Conservation (phyloP, 2,113 vertebrate genomes). For the Neopipo cinnamomea region DNA sequence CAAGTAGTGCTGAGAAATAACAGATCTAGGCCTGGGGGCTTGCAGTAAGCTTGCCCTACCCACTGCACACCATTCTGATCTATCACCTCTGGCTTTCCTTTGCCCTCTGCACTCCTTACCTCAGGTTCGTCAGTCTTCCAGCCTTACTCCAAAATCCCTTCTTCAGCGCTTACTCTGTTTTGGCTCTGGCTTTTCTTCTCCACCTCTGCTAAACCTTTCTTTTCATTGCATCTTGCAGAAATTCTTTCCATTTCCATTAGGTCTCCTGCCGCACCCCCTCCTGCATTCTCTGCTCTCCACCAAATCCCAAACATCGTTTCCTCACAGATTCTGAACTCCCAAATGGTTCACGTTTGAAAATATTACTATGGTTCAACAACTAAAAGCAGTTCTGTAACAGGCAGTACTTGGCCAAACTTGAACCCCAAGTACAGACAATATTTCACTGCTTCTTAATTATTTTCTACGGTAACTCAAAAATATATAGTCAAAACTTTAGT, state of each 20-base stretch:
- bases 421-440: background rate
- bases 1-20: background rate
- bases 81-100: background rate
- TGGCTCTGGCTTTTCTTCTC: background rate
- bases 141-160: background rate
- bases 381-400: background rate
- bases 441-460: background rate
- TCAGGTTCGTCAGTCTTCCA: background rate
- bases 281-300: background rate
- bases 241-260: background rate
- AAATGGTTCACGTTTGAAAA: background rate
- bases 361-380: background rate
- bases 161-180: background rate
- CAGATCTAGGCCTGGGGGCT: background rate
- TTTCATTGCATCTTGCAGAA: background rate
- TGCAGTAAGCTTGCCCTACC: background rate
- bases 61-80: accelerated
- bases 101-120: background rate
- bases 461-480: background rate
- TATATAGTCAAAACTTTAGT: background rate
- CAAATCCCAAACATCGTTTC: background rate
- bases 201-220: background rate
- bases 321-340: background rate
- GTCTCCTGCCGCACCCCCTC: background rate
- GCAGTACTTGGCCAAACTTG: background rate